A percentile compares a stretch with the other conserved stretches of the same genome.
phyloP scores from a whole-genome alignment of 2,888 invertebrate species.

The Germaria angustata region DNA sequence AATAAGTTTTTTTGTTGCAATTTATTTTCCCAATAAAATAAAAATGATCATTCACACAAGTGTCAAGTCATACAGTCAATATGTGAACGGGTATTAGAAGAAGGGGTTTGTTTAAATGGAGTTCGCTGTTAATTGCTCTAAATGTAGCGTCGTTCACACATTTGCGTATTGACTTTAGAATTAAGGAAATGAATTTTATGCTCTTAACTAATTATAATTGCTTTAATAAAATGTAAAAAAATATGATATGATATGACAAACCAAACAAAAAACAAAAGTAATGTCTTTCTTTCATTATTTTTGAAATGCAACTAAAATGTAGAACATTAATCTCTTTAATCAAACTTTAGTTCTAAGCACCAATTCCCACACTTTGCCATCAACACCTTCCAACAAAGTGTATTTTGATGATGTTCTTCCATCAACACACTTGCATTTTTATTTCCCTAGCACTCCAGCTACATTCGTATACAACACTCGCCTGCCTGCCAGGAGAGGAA shows the following conservation, averaged over 20 bases:
- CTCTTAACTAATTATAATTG: slow-evolving; percentile 6
- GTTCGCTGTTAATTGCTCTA: slow-evolving; percentile 37
- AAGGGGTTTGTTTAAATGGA: slow-evolving; percentile 12
- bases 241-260: not conserved
- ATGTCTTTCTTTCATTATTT: too few species aligned
- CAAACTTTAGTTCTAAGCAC: not conserved
- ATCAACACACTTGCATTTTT: slow-evolving; percentile 34
- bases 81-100: slow-evolving; percentile 25
- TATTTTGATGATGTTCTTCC: slow-evolving; percentile 48
- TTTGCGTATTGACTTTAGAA: slow-evolving; percentile 59
- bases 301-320: too few species aligned
- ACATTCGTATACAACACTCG: not conserved
- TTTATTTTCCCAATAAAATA: slow-evolving; percentile 36
- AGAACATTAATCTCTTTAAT: too few species aligned
- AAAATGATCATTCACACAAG: slow-evolving; percentile 56
- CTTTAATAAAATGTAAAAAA: not conserved
- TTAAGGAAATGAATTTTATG: slow-evolving; percentile 55
- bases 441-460: slow-evolving; percentile 22
- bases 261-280: too few species aligned
- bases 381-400: slow-evolving; percentile 49
- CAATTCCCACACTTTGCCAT: slow-evolving; percentile 54
- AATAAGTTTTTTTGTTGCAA: slow-evolving; percentile 38
- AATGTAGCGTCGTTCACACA: slow-evolving; percentile 24
- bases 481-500: slow-evolving; percentile 9
- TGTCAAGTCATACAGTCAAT: slow-evolving; percentile 58